Base-by-base conservation (phyloP, 1,140 invertebrate species). In the Tribolium madens region DNA sequence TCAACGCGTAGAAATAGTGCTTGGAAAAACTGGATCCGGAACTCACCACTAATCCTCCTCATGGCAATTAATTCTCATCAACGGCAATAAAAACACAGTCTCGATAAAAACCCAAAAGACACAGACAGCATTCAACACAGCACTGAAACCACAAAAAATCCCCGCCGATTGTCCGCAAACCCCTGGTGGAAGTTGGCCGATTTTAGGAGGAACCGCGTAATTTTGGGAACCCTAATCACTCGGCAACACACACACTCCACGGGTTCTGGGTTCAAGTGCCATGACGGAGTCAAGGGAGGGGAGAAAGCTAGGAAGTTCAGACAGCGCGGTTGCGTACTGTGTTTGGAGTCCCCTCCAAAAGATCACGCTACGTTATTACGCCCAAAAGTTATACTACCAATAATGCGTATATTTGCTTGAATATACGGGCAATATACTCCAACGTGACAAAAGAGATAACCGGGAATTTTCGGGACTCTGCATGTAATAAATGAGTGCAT, bases 261-360 rank as follows among this genome's bases (percentile, higher is more conserved):
- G 31, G 68, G 26, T 52, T 52, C 75, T 71, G 60, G 13, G 31
- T 42, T 69, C 75, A 71, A 76, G 75, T 76, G 75, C 68, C 46
- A 14, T 53, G 52, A 21, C 48, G 70, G 70, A 72, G 70, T 50
- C 36, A 64, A 47, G 14, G 50, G 71, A 60, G 76, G 48, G 73
- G 73, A 12, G 46, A 75, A 64, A 73, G 70, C 53, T 72, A 60
- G 9, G 46, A 57, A 73, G 76, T 73, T 72, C 70, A 77, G 76
- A 77, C 76, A 77, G 76, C 76, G 76, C 76, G 76, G 76, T 77
- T 77, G 76, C 76, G 76, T 77, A 73, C 70, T 73, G 33, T 73
- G 70, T 73, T 73, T 77, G 18, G 3, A 10, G 42, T 77, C 70
- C 52, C 52, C 21, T 47, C 70, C 52, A 60, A 46, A 72, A 76